Evolutionary conservation across 2,888 invertebrate species (phyloP).

Genomic region (Hermaeophaga mercurialis): DNA sequence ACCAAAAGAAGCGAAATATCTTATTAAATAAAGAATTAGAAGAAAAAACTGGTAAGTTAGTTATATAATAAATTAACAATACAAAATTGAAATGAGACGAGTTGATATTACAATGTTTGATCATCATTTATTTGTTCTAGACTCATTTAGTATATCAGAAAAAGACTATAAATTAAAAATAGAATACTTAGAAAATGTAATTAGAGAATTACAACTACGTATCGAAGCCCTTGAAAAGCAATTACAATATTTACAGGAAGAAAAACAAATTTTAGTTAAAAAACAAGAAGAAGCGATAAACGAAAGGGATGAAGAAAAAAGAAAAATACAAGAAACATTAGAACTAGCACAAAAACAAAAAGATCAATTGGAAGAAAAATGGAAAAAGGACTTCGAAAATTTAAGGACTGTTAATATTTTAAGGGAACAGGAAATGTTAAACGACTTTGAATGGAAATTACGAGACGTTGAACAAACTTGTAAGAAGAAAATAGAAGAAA

Average conservation of each 20-base stretch:
- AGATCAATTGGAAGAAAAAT: constrained; percentile 63
- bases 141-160: constrained; percentile 49
- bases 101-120: too few species aligned
- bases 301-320: constrained; percentile 60
- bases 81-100: too few species aligned
- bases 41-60: constrained; percentile 62
- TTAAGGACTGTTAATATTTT: constrained; percentile 70
- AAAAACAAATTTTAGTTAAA: constrained; percentile 58
- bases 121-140: constrained; percentile 36
- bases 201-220: constrained; percentile 59
- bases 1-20: constrained; percentile 64
- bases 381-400: constrained; percentile 72
- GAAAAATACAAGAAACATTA: constrained; percentile 63
- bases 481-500: constrained; percentile 66
- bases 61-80: neutral
- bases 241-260: constrained; percentile 58
- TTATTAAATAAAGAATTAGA: constrained; percentile 65
- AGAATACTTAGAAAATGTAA: constrained; percentile 58
- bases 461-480: constrained; percentile 75
- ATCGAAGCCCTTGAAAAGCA: constrained; percentile 60
- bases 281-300: constrained; percentile 52
- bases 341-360: constrained; percentile 67
- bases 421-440: constrained; percentile 73
- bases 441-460: constrained; percentile 85
- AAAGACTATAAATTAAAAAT: constrained; percentile 53